Conservation (phyloP, 2,888 invertebrate species). For the Elysia crispata region DNA sequence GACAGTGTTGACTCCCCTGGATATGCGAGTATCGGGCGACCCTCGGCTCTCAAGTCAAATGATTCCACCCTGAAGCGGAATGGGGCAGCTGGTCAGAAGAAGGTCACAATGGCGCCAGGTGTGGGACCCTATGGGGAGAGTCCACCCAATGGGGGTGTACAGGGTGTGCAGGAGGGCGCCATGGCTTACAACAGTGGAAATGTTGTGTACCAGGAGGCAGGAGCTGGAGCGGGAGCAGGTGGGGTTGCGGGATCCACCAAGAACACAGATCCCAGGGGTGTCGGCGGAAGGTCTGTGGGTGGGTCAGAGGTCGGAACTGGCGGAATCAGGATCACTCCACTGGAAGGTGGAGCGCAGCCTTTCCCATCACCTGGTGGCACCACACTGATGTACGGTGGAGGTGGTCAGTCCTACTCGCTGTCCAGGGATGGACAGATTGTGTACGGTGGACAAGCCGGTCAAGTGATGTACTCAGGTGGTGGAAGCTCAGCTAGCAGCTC, state of each 20-base stretch:
- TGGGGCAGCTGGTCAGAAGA: conserved; percentile 58
- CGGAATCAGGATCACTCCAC: conserved; percentile 29
- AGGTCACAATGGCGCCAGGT: conserved; percentile 66
- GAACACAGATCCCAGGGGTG: conserved; percentile 21
- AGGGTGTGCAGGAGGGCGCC: background rate
- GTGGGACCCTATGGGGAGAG: conserved; percentile 51
- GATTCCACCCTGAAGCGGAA: conserved; percentile 59
- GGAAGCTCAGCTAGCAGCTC: conserved; percentile 36
- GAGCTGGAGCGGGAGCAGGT: conserved; percentile 11
- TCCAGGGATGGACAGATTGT: conserved; percentile 14
- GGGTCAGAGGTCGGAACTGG: conserved; percentile 38
- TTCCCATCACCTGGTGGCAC: conserved; percentile 38
- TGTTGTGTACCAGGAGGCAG: conserved; percentile 11
- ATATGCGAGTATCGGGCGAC: conserved; percentile 62
- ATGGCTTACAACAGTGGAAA: background rate
- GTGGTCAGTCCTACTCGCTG: background rate
- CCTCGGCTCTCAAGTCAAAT: conserved; percentile 55
- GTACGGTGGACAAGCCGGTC: background rate
- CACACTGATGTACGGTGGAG: background rate
- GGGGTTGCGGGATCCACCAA: background rate
- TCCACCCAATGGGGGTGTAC: conserved; percentile 25
- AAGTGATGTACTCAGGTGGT: conserved; percentile 27
- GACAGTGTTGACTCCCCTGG: conserved; percentile 54
- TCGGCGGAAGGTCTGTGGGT: conserved; percentile 5
- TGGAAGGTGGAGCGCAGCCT: conserved; percentile 25